These are phyloP conservation scores for Catamblyrhynchus diadema DNA, from an alignment of 2,797 vertebrate genomes.

Conservation along the genomic window DNA sequence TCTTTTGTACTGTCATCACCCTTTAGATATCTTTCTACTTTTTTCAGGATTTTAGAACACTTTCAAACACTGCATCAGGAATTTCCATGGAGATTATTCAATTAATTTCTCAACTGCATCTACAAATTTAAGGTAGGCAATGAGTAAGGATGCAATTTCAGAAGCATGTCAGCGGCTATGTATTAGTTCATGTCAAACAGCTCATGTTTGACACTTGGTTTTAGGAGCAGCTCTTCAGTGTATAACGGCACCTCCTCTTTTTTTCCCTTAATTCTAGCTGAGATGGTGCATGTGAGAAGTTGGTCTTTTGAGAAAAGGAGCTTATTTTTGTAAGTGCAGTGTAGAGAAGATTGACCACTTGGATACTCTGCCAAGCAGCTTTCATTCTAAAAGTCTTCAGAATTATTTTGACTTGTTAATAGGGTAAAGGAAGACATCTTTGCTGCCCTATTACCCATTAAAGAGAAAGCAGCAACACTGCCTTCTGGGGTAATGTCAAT, in stretches of 20 bases:
- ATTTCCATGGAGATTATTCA: not conserved
- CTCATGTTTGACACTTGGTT: not conserved
- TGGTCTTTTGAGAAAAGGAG: not conserved
- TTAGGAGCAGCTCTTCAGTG: not conserved
- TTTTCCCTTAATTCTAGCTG: not conserved
- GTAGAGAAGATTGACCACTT: not conserved
- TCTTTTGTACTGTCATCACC: not conserved
- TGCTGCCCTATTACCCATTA: not conserved
- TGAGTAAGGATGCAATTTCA: not conserved
- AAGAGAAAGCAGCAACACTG: not conserved
- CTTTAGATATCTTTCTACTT: not conserved
- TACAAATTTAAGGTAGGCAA: not conserved
- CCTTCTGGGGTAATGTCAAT: not conserved
- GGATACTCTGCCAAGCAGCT: not conserved
- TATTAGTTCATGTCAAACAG: not conserved
- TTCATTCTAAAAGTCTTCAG: not conserved
- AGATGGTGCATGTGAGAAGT: not conserved
- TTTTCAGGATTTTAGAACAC: not conserved
- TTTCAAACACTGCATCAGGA: not conserved
- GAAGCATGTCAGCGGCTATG: not conserved
- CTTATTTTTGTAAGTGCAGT: not conserved
- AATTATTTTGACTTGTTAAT: not conserved
- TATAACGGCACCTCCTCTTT: not conserved
- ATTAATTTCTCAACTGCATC: not conserved
- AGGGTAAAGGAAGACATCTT: not conserved